Evolutionary conservation across 2,113 vertebrate species (phyloP).

Genomic region (Pomatostomus ruficeps): DNA sequence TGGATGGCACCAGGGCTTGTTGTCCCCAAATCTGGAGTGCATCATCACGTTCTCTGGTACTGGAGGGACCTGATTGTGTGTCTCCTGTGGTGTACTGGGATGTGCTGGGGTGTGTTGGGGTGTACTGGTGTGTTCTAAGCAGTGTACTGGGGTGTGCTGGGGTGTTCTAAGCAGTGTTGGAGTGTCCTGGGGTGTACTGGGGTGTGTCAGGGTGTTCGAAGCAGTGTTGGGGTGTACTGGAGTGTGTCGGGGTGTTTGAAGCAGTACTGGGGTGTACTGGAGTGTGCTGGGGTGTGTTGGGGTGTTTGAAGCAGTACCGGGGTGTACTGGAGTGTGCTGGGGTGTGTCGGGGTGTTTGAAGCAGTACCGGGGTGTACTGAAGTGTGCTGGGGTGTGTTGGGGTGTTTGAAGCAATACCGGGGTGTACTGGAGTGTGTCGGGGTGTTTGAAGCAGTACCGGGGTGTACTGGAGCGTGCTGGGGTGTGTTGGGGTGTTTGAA

Average conservation of each 20-base stretch:
- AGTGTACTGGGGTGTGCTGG: neutral
- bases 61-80: fast-evolving
- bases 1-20: fast-evolving
- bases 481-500: neutral
- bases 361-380: neutral
- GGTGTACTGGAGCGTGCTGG: neutral
- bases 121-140: no score
- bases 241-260: neutral
- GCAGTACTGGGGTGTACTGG: neutral
- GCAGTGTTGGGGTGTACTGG: neutral
- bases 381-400: no score
- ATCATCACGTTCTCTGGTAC: fast-evolving
- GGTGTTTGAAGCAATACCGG: neutral
- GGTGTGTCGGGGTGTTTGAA: neutral
- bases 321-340: neutral
- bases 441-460: neutral
- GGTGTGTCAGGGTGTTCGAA: no score
- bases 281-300: neutral
- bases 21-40: neutral
- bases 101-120: neutral
- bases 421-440: neutral
- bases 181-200: neutral
- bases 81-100: neutral
- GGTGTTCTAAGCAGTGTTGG: neutral
- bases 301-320: neutral